Conservation (phyloP, 2,888 invertebrate genomes). For the Tribolium freemani region DNA sequence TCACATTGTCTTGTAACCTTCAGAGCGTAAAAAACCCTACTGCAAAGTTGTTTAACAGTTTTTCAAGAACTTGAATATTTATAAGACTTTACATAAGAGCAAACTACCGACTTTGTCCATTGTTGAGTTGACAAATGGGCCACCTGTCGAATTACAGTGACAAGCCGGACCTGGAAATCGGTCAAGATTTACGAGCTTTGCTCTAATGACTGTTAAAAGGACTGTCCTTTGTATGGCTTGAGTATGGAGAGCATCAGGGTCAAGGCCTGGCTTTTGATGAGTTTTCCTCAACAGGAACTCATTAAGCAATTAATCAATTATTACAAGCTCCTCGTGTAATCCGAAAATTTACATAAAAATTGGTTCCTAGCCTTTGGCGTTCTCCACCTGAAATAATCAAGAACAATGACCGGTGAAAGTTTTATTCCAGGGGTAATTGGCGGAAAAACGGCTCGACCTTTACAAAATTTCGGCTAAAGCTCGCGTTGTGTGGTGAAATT, state of each 20-base stretch:
- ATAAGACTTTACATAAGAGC: neutral
- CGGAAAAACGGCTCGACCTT: slow-evolving; percentile 19
- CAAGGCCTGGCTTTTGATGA: slow-evolving; percentile 5
- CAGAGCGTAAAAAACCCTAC: too few relatives aligned
- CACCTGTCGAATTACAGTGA: slow-evolving; percentile 4
- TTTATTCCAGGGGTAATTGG: slow-evolving; percentile 4
- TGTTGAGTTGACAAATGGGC: slow-evolving; percentile 7
- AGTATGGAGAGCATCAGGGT: too few relatives aligned
- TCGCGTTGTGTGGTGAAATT: slow-evolving; percentile 6
- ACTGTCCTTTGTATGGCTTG: neutral
- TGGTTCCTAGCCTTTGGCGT: neutral
- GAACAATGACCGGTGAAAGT: neutral
- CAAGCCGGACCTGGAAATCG: slow-evolving; percentile 7
- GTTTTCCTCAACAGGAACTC: neutral
- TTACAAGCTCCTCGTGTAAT: neutral
- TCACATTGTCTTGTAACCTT: too few relatives aligned
- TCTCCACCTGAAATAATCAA: neutral
- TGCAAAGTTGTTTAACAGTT: too few relatives aligned
- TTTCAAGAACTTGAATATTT: too few relatives aligned
- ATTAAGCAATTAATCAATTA: slow-evolving; percentile 20
- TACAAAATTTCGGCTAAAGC: neutral
- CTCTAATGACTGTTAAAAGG: neutral
- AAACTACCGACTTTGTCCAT: neutral
- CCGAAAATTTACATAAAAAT: slow-evolving; percentile 9
- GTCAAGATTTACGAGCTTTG: slow-evolving; percentile 12